Conservation (phyloP, 2,888 invertebrate species). For the Timema podura region DNA sequence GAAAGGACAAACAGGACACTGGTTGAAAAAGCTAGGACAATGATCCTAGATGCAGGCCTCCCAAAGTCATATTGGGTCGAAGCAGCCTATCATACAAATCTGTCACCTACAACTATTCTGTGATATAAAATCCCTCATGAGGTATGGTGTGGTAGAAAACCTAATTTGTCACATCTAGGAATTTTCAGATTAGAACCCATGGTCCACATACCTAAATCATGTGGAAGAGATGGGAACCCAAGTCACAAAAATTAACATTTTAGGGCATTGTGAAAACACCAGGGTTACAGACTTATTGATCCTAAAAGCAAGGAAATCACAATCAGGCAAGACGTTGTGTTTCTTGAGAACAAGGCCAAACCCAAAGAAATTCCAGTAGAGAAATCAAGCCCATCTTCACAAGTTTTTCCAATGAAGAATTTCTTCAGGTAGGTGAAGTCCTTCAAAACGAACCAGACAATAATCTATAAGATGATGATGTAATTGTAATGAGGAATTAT, state of each 20-base stretch:
- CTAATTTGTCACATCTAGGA: conserved; percentile 1
- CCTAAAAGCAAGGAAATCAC: not conserved
- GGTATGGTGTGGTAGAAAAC: not conserved
- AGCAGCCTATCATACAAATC: not conserved
- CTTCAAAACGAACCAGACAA: too few relatives aligned
- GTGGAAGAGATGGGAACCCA: not conserved
- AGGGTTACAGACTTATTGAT: not conserved
- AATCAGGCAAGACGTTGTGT: not conserved
- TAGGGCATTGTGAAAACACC: not conserved
- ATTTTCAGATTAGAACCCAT: not conserved
- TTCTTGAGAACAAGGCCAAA: too few relatives aligned
- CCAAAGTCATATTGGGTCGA: not conserved
- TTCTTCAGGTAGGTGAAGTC: too few relatives aligned
- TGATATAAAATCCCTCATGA: not conserved
- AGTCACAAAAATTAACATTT: not conserved
- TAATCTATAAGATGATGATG: too few relatives aligned
- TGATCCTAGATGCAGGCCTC: conserved; percentile 3
- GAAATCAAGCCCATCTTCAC: too few relatives aligned
- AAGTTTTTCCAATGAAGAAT: too few relatives aligned
- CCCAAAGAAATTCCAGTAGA: too few relatives aligned
- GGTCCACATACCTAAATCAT: not conserved
- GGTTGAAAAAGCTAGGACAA: not conserved
- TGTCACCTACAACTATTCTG: not conserved
- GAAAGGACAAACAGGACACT: not conserved
- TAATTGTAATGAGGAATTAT: too few relatives aligned